Percentiles rank a stretch among this genome's conserved stretches.
Evolutionary conservation across 2,797 vertebrate genomes (phyloP).

Genomic region (Sebastes itinus): DNA sequence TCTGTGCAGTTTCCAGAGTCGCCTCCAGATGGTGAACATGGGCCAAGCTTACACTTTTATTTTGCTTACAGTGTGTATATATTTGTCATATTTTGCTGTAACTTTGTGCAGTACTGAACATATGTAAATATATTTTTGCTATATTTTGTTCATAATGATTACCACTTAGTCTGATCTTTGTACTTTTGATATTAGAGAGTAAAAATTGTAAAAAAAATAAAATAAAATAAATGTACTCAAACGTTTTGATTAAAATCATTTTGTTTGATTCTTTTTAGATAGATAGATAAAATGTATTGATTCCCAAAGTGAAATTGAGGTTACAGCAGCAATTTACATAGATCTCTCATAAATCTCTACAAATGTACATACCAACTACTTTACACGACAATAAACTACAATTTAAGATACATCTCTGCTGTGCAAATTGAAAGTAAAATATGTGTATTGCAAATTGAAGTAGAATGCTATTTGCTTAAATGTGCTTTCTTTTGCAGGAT

Average conservation of each 20-base stretch:
- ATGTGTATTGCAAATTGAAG: no score
- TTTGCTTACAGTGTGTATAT: neutral
- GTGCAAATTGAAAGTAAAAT: no score
- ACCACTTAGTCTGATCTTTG: neutral
- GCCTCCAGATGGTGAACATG: slow-evolving; percentile 13
- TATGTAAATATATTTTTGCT: slow-evolving; percentile 17
- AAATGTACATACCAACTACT: no score
- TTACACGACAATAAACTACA: fast-evolving
- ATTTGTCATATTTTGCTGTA: neutral
- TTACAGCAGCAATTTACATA: no score
- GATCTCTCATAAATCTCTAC: no score
- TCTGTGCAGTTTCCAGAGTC: neutral
- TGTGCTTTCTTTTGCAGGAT: neutral
- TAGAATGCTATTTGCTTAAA: neutral
- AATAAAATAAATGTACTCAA: neutral
- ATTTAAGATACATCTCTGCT: no score
- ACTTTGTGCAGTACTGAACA: neutral
- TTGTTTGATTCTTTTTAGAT: neutral
- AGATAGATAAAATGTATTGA: no score
- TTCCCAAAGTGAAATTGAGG: no score
- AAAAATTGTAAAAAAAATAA: neutral
- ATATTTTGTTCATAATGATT: neutral
- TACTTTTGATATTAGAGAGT: neutral
- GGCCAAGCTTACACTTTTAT: neutral
- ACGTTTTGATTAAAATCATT: neutral